Base-by-base conservation (phyloP, 1,140 invertebrate species). In the Trigoniulus corallinus region DNA sequence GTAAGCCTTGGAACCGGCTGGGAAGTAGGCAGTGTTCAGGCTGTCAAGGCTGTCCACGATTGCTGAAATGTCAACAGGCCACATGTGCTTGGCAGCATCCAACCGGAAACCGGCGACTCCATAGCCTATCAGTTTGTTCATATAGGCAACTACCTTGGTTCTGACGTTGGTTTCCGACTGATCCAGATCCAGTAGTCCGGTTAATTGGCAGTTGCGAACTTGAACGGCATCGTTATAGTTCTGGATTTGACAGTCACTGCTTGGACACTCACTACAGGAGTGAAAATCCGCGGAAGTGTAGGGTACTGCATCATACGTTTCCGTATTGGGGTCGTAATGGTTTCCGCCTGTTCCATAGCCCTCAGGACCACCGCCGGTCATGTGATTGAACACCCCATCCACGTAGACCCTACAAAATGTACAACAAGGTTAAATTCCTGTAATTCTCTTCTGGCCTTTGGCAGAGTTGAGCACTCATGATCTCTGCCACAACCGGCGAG, bases 371-470 rank as follows among this genome's bases (percentile, higher is more conserved):
- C 24, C 42, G n/a, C 76, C 81, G 10, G 79, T 77, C 88, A 93
- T 93, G 64, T 94, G 88, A 61, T 94, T 94, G 27, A 91, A 68
- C 1, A 94, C 75, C 0, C 77, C 73, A 64, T 94, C 88, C 0
- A 84, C 83, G 60, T 85, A 89, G 53, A 93, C 83, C 53, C 73
- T 60, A 48, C 7, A 34, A 34, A 34, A 34, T n/a, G n/a, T n/a
- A n/a, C n/a, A n/a, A n/a, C n/a, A n/a, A n/a, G n/a, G n/a, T n/a
- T n/a, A n/a, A n/a, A n/a, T n/a, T n/a, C n/a, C n/a, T n/a, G n/a
- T n/a, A n/a, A n/a, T n/a, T n/a, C n/a, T n/a, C n/a, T n/a, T n/a
- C n/a, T n/a, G n/a, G n/a, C n/a, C n/a, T n/a, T n/a, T n/a, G n/a
- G n/a, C n/a, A n/a, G n/a, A n/a, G n/a, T n/a, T n/a, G n/a, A n/a